phyloP scores from a whole-genome alignment of 2,888 invertebrate genomes.

The Rhagonycha fulva region DNA sequence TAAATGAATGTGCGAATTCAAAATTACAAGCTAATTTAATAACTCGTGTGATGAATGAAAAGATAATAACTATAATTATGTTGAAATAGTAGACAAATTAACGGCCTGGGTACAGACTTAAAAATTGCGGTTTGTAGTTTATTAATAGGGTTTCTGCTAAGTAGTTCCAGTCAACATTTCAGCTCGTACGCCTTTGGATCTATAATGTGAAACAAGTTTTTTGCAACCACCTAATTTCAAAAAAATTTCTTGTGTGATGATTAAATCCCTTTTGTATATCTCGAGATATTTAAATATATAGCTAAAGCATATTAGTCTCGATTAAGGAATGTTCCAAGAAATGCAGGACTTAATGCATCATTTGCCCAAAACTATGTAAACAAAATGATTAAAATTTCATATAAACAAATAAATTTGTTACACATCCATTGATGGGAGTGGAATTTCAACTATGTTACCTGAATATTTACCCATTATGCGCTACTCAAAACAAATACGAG shows the following conservation, averaged over 20 bases:
- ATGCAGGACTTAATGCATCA: not conserved
- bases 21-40: not conserved
- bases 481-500: not conserved
- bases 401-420: not conserved
- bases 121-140: conserved; percentile 2
- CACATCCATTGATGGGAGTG: not conserved
- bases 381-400: not conserved
- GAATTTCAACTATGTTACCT: not conserved
- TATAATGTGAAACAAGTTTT: not conserved
- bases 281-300: not conserved
- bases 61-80: conserved; percentile 3
- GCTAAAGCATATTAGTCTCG: not conserved
- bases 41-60: not conserved
- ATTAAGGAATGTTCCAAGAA: not conserved
- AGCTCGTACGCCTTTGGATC: not conserved
- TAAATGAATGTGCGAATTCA: not conserved
- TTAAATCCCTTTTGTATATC: not conserved
- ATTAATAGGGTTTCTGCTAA: conserved; percentile 1
- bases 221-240: not conserved
- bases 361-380: not conserved
- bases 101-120: not conserved
- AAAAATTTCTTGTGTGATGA: too few species aligned
- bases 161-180: not conserved
- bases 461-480: not conserved
- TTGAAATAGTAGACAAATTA: not conserved